A percentile compares a stretch with the other conserved stretches of the same genome.
phyloP scores from a whole-genome alignment of 2,797 vertebrate genomes.

The Mormyrops boulengeri region DNA sequence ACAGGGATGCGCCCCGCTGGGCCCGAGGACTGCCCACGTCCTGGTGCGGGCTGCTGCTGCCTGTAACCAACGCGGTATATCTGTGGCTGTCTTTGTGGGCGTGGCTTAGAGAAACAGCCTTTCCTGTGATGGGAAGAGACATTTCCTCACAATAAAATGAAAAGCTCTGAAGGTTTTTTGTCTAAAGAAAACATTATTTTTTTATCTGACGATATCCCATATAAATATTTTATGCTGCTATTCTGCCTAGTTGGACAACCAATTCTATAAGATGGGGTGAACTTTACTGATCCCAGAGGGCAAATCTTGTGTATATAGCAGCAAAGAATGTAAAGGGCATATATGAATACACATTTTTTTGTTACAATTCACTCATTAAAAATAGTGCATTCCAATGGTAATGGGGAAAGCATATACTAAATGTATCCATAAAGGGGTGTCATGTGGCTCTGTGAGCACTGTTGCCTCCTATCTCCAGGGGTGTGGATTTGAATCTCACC shows the following conservation, averaged over 20 bases:
- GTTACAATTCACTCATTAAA: neutral
- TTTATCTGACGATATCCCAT: neutral
- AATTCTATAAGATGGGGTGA: neutral
- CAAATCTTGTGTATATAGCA: neutral
- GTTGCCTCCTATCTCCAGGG: neutral
- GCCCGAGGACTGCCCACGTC: constrained; percentile 44
- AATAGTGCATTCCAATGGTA: neutral
- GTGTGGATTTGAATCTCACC: neutral
- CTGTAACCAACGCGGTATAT: neutral
- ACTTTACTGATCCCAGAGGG: neutral
- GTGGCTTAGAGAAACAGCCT: neutral
- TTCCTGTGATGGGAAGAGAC: neutral
- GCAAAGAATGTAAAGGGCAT: neutral
- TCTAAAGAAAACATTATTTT: neutral
- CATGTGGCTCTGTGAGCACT: neutral
- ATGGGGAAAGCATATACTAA: neutral
- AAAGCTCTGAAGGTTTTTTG: neutral
- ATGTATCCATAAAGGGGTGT: neutral
- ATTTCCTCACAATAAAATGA: neutral
- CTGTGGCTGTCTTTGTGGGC: neutral
- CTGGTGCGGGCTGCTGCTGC: constrained; percentile 47
- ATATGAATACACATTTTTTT: neutral
- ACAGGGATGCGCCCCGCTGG: constrained; percentile 54
- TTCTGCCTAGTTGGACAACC: neutral
- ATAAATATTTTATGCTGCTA: neutral